Percentiles rank a stretch among this genome's conserved stretches.
Conservation (phyloP, 64 coral and sea anemone genomes). For the Acropora tenuis region DNA sequence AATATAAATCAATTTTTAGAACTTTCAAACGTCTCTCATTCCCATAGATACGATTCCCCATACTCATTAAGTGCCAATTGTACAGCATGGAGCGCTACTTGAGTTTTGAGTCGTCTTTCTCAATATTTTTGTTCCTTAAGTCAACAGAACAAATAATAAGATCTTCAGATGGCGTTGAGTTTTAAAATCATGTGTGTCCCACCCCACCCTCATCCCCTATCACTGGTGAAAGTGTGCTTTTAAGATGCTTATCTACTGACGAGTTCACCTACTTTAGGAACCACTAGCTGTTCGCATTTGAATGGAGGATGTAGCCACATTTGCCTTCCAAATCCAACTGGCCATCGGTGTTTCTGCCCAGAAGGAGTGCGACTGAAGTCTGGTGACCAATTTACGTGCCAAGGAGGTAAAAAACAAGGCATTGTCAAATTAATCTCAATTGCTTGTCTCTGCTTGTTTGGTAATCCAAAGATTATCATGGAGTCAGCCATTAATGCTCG, state of each 20-base stretch:
- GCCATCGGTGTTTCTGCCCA: constrained; percentile 56
- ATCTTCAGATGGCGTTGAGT: not conserved
- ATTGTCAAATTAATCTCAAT: not conserved
- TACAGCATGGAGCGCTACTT: not conserved
- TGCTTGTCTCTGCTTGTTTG: not conserved
- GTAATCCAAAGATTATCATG: not conserved
- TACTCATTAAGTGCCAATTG: not conserved
- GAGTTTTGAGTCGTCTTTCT: not conserved
- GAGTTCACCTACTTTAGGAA: not conserved
- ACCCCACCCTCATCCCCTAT: not conserved
- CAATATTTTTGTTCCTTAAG: not conserved
- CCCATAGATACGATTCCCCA: not conserved
- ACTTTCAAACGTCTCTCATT: not conserved
- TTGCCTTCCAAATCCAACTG: constrained; percentile 58
- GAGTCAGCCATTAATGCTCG: not conserved
- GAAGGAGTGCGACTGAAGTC: constrained; percentile 36
- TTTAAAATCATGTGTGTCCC: constrained; percentile 5
- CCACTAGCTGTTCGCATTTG: constrained; percentile 36
- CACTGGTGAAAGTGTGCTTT: not conserved
- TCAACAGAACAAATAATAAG: constrained; percentile 1
- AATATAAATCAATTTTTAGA: not conserved
- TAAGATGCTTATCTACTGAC: not conserved
- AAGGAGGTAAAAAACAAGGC: constrained; percentile 57
- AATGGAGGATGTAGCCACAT: constrained; percentile 74
- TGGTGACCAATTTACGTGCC: constrained; percentile 48